Conservation (phyloP, 2,888 invertebrate genomes). For the Buathra laborator region DNA sequence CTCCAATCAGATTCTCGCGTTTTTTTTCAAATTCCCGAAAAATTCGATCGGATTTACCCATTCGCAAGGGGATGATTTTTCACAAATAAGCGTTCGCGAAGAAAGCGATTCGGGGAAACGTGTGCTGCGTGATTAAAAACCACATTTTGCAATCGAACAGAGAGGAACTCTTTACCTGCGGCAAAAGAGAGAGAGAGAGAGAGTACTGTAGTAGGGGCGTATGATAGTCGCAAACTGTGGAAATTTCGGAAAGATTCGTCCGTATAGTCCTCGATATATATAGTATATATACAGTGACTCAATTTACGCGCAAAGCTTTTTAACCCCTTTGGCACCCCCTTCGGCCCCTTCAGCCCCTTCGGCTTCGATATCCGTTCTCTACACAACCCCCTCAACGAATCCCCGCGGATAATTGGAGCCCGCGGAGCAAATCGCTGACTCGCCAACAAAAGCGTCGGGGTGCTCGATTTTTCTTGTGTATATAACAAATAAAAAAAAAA, state of each 20-base stretch:
- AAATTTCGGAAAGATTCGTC: not conserved
- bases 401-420: slow-evolving; percentile 49
- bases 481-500: not conserved
- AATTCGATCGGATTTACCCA: not conserved
- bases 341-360: not conserved
- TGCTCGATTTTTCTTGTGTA: slow-evolving; percentile 1
- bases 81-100: slow-evolving; percentile 16
- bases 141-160: not conserved
- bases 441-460: slow-evolving; percentile 6
- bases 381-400: slow-evolving; percentile 21
- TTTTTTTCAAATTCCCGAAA: not conserved
- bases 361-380: slow-evolving; percentile 14
- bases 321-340: not conserved
- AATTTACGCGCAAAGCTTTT: slow-evolving; percentile 23
- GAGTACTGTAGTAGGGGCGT: not conserved
- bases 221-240: not conserved
- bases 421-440: slow-evolving; percentile 34
- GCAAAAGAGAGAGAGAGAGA: not conserved
- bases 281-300: slow-evolving; percentile 14
- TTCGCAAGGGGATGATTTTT: not conserved
- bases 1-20: not conserved
- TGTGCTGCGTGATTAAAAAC: slow-evolving; percentile 19
- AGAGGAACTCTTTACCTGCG: not conserved
- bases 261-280: not conserved
- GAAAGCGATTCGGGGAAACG: slow-evolving; percentile 11